Evolutionary conservation across 2,888 invertebrate species (phyloP).

Genomic region (Dicycla oo): DNA sequence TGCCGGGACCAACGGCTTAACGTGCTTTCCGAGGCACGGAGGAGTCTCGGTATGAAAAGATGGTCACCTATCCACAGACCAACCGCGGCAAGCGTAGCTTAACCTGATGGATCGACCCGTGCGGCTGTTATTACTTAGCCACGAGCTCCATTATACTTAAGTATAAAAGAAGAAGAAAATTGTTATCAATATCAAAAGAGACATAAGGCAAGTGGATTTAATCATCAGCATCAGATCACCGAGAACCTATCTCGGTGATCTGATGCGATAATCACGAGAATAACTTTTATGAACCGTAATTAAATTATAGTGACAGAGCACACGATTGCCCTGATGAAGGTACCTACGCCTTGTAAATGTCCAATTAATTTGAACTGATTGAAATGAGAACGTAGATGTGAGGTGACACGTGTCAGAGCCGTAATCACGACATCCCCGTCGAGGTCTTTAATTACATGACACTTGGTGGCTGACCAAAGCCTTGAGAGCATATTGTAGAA

Average conservation of each 20-base stretch:
- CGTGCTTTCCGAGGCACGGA: no score
- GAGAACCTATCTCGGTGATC: no score
- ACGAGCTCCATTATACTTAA: no score
- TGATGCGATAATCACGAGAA: not conserved
- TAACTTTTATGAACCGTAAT: not conserved
- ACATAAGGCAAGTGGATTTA: no score
- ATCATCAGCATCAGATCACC: no score
- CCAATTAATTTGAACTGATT: conserved; percentile 52
- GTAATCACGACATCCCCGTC: conserved; percentile 53
- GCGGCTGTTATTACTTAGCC: no score
- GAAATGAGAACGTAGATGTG: conserved; percentile 45
- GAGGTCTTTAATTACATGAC: conserved; percentile 57
- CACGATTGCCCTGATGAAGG: conserved; percentile 2
- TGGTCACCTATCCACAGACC: no score
- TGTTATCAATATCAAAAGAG: not conserved
- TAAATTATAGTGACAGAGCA: conserved; percentile 8
- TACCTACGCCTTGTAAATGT: conserved; percentile 49
- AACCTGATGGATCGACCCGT: no score
- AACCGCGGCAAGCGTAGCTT: no score
- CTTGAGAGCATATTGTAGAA: conserved; percentile 57
- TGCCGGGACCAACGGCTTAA: no score
- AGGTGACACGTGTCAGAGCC: conserved; percentile 56
- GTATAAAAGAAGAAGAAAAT: not conserved
- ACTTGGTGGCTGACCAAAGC: conserved; percentile 50
- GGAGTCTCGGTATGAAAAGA: no score